These are phyloP conservation scores for Heliothis subflexa DNA, from an alignment of 1,140 invertebrate species.

Conservation along the genomic window DNA sequence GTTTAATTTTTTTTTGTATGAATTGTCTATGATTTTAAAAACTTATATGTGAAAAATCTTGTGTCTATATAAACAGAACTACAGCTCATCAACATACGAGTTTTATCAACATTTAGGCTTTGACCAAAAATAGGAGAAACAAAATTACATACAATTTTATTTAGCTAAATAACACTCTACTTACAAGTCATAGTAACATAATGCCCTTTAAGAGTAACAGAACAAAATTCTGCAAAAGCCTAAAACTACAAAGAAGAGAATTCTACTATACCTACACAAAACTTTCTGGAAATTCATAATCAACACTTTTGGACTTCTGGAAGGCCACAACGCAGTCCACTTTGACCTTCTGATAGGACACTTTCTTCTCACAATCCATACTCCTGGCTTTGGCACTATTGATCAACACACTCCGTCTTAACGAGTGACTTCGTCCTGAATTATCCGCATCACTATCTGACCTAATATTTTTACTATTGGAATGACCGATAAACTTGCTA, in stretches of 20 bases:
- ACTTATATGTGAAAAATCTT: no score
- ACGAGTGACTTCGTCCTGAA: slow-evolving; percentile 66
- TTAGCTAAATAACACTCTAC: neutral
- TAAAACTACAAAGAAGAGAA: slow-evolving; percentile 15
- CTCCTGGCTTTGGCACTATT: slow-evolving; percentile 82
- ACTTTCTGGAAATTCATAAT: slow-evolving; percentile 80
- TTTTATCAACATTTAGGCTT: no score
- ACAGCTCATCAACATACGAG: no score
- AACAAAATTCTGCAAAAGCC: neutral
- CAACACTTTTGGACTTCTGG: slow-evolving; percentile 76
- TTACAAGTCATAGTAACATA: neutral
- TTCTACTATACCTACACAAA: slow-evolving; percentile 64
- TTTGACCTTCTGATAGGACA: slow-evolving; percentile 75
- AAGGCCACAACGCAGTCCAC: slow-evolving; percentile 76
- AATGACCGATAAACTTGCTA: slow-evolving; percentile 73
- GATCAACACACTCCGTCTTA: slow-evolving; percentile 83
- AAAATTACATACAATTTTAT: neutral
- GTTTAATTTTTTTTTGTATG: no score
- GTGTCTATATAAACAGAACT: no score
- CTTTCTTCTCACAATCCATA: slow-evolving; percentile 75
- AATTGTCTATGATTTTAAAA: no score
- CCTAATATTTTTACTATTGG: slow-evolving; percentile 65
- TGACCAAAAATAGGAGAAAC: no score
- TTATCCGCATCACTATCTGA: slow-evolving; percentile 69
- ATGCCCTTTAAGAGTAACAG: neutral